These are phyloP conservation scores for Beris morrisii DNA, from an alignment of 2,888 invertebrate species.

Conservation along the genomic window DNA sequence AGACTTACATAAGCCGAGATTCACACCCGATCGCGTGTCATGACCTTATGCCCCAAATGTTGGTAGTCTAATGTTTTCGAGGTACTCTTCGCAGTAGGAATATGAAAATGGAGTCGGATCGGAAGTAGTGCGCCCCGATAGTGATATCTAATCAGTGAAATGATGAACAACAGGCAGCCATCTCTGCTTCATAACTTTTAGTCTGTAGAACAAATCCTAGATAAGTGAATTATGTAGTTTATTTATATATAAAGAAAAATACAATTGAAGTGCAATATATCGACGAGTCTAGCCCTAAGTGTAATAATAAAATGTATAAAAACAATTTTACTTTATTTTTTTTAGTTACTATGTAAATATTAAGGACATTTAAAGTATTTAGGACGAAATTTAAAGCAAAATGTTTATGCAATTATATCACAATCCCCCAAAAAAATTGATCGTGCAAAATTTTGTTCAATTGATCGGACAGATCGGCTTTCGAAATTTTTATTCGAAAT, in stretches of 20 bases:
- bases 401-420: too few relatives aligned
- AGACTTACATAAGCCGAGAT: slow-evolving; percentile 41
- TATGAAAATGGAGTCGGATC: slow-evolving; percentile 8
- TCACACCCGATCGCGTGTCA: slow-evolving; percentile 53
- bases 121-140: slow-evolving; percentile 11
- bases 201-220: background rate
- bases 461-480: background rate
- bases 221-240: slow-evolving; percentile 26
- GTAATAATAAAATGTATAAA: background rate
- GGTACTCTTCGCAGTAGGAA: slow-evolving; percentile 34
- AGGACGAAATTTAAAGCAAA: too few relatives aligned
- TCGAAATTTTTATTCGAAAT: background rate
- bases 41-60: slow-evolving; percentile 50
- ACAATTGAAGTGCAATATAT: slow-evolving; percentile 30
- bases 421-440: background rate
- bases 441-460: background rate
- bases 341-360: slow-evolving; percentile 3
- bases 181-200: too few relatives aligned
- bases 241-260: slow-evolving; percentile 23
- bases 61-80: slow-evolving; percentile 38
- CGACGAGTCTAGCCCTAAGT: background rate
- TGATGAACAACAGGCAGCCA: slow-evolving; percentile 13
- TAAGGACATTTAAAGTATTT: too few relatives aligned
- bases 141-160: slow-evolving; percentile 31
- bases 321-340: background rate